A percentile compares a stretch with the other conserved stretches of the same genome.
phyloP scores from a whole-genome alignment of 1,140 invertebrate genomes.

The Ctenoplectra terminalis region DNA sequence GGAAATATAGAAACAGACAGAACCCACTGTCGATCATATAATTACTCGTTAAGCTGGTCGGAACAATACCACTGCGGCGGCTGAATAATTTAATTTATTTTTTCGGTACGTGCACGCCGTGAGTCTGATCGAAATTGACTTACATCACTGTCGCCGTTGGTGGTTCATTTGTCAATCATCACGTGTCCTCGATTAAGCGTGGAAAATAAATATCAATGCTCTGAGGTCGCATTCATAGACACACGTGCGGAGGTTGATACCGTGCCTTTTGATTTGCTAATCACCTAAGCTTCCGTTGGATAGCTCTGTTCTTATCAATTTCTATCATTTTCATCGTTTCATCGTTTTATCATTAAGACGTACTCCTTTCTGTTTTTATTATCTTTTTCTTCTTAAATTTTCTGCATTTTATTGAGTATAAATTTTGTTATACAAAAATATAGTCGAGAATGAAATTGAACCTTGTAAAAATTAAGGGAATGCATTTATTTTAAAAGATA shows the following conservation, averaged over 20 bases:
- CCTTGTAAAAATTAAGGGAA: no score
- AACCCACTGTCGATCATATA: neutral
- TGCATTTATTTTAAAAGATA: no score
- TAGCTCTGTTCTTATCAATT: neutral
- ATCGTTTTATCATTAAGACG: no score
- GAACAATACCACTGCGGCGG: neutral
- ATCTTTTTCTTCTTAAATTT: no score
- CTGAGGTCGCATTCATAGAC: neutral
- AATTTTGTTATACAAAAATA: no score
- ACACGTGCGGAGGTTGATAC: neutral
- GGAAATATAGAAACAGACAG: neutral
- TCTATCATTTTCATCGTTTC: neutral
- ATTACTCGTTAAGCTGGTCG: neutral
- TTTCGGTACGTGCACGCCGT: neutral
- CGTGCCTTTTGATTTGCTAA: conserved; percentile 2
- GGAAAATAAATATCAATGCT: conserved; percentile 35
- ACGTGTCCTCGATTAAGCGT: conserved; percentile 31
- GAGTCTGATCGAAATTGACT: conserved; percentile 17
- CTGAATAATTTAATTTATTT: conserved; percentile 9
- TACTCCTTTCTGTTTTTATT: no score
- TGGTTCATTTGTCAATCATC: conserved; percentile 31
- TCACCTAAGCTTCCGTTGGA: neutral
- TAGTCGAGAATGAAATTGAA: no score
- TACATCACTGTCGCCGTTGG: conserved; percentile 7
- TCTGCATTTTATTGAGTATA: no score